Conservation (phyloP, 2,113 vertebrate genomes). For the Motacilla alba region DNA sequence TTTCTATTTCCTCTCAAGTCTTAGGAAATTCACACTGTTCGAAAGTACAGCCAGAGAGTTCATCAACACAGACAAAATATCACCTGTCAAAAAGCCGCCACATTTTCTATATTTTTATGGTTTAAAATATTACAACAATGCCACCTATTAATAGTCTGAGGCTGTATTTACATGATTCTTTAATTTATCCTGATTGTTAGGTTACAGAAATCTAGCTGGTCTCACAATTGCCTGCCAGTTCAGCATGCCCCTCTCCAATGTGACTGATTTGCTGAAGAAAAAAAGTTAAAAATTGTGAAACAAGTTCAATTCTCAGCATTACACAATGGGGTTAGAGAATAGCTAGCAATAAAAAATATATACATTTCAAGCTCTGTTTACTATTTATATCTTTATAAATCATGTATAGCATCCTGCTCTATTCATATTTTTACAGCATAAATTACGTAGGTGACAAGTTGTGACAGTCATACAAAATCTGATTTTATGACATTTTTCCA, state of each 20-base stretch:
- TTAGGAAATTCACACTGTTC: not conserved
- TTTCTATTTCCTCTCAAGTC: not conserved
- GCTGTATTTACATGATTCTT: not conserved
- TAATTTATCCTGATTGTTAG: not conserved
- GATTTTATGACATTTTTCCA: slow-evolving; percentile 41
- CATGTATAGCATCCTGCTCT: slow-evolving; percentile 29
- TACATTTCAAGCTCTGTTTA: slow-evolving; percentile 44
- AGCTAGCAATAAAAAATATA: slow-evolving; percentile 17
- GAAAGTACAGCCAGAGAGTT: not conserved
- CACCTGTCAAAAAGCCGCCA: not conserved
- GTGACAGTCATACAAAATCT: slow-evolving; percentile 55
- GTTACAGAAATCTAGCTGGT: not conserved
- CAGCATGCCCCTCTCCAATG: not conserved
- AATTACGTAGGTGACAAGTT: slow-evolving; percentile 54
- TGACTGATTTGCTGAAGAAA: not conserved
- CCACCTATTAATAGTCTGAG: not conserved
- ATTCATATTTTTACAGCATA: slow-evolving; percentile 60
- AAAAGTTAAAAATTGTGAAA: slow-evolving; percentile 1
- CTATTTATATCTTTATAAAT: slow-evolving; percentile 64
- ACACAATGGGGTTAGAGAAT: not conserved
- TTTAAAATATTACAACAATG: not conserved
- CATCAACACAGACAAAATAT: not conserved
- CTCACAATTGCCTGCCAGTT: not conserved
- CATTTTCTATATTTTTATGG: not conserved
- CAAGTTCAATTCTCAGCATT: slow-evolving; percentile 2